Evolutionary conservation across 1,140 invertebrate species (phyloP).

Genomic region (Hirudo medicinalis): DNA sequence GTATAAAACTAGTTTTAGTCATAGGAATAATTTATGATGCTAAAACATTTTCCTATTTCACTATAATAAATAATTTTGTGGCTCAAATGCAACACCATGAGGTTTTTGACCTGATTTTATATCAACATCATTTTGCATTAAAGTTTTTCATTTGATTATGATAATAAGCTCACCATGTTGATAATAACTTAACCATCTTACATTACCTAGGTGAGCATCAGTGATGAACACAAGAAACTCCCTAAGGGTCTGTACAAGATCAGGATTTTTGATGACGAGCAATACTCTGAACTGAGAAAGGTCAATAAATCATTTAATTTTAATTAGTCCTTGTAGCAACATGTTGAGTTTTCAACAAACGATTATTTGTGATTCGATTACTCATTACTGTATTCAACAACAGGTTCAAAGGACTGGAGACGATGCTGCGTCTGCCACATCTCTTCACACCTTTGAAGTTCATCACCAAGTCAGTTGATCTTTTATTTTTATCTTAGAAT

Average conservation of each 20-base stretch:
- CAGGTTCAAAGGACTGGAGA: slow-evolving; percentile 45
- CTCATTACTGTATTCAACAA: slow-evolving; percentile 13
- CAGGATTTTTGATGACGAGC: slow-evolving; percentile 78
- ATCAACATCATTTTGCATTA: background rate
- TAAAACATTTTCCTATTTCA: background rate
- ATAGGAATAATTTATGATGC: background rate
- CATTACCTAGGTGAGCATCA: slow-evolving; percentile 69
- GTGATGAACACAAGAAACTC: slow-evolving; percentile 66
- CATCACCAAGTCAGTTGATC: slow-evolving; percentile 52
- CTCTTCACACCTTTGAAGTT: slow-evolving; percentile 59
- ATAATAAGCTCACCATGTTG: background rate
- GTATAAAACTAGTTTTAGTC: slow-evolving; percentile 40
- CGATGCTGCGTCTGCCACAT: slow-evolving; percentile 49
- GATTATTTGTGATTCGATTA: background rate
- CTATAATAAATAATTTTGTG: slow-evolving; percentile 3
- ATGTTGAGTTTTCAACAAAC: background rate
- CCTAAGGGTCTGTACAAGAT: slow-evolving; percentile 62
- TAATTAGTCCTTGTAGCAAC: background rate
- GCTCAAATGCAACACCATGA: background rate
- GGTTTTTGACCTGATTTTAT: background rate
- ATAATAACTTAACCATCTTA: slow-evolving; percentile 9
- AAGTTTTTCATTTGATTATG: slow-evolving; percentile 11
- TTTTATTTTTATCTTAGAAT: no score
- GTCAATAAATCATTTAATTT: slow-evolving; percentile 24
- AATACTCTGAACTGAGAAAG: slow-evolving; percentile 59